phyloP scores from a whole-genome alignment of 1,140 invertebrate genomes.

The Diorhabda sublineata region DNA sequence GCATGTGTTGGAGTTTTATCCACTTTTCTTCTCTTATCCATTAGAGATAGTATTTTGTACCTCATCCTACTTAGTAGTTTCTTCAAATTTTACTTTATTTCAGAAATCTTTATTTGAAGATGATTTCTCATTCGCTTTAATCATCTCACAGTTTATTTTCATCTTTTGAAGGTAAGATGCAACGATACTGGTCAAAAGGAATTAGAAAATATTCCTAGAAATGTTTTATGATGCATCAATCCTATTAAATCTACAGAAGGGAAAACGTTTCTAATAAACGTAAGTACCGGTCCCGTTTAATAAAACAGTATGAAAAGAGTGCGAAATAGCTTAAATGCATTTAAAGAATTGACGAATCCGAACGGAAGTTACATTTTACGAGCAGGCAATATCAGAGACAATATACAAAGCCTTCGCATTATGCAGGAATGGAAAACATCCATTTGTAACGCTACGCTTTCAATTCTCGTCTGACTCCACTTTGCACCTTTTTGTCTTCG shows the following conservation, averaged over 20 bases:
- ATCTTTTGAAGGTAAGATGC: too few species aligned
- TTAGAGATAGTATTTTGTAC: too few species aligned
- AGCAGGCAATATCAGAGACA: background rate
- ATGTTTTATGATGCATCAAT: too few species aligned
- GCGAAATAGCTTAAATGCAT: background rate
- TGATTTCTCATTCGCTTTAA: too few species aligned
- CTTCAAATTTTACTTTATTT: too few species aligned
- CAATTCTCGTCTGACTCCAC: constrained; percentile 1
- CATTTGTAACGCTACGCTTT: constrained; percentile 1
- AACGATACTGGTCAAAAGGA: too few species aligned
- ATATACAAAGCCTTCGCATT: constrained; percentile 2
- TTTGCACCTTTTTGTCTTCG: constrained; percentile 4
- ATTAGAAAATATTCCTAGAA: too few species aligned
- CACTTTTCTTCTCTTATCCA: too few species aligned
- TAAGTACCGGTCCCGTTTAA: background rate
- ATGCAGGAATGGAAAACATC: background rate
- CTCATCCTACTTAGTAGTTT: too few species aligned
- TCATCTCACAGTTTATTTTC: too few species aligned
- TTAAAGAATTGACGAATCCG: background rate
- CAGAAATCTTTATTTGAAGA: too few species aligned
- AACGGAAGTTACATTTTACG: constrained; percentile 2
- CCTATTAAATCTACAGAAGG: background rate
- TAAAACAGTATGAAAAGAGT: background rate
- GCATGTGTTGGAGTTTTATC: too few species aligned
- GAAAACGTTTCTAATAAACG: constrained; percentile 1